Conservation (phyloP, 2,888 invertebrate species). For the Drosophila algonquin region DNA sequence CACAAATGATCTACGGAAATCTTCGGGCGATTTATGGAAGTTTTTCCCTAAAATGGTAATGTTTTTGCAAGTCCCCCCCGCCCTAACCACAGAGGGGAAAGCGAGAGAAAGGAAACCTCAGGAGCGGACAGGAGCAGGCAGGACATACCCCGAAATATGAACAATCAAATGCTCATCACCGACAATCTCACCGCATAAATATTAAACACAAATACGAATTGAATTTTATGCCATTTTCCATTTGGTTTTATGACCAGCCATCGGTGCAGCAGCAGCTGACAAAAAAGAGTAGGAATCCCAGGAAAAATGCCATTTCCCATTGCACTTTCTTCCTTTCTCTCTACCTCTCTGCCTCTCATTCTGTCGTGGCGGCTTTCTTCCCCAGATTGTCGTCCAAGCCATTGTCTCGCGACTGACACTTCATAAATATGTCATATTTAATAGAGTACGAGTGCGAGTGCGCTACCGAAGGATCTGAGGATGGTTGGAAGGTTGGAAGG, state of each 20-base stretch:
- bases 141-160: not conserved
- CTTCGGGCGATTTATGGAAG: not conserved
- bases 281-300: conserved; percentile 23
- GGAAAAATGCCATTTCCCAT: conserved; percentile 40
- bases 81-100: conserved; percentile 15
- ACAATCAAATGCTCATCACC: conserved; percentile 62
- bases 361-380: conserved; percentile 30
- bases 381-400: conserved; percentile 38
- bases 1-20: conserved; percentile 23
- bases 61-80: conserved; percentile 20
- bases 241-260: conserved; percentile 38
- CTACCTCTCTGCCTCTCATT: conserved; percentile 15
- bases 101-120: conserved; percentile 17
- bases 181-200: conserved; percentile 60
- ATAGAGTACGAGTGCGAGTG: conserved; percentile 65
- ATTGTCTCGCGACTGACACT: conserved; percentile 74
- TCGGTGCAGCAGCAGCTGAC: conserved; percentile 38
- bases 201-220: conserved; percentile 73
- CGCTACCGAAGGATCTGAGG: conserved; percentile 28
- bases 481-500: conserved; percentile 52
- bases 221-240: conserved; percentile 49
- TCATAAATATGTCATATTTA: conserved; percentile 82
- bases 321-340: conserved; percentile 25
- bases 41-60: conserved; percentile 9
- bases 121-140: not conserved